Evolutionary conservation across 2,888 invertebrate genomes (phyloP).

Genomic region (Aproaerema taeniolella): DNA sequence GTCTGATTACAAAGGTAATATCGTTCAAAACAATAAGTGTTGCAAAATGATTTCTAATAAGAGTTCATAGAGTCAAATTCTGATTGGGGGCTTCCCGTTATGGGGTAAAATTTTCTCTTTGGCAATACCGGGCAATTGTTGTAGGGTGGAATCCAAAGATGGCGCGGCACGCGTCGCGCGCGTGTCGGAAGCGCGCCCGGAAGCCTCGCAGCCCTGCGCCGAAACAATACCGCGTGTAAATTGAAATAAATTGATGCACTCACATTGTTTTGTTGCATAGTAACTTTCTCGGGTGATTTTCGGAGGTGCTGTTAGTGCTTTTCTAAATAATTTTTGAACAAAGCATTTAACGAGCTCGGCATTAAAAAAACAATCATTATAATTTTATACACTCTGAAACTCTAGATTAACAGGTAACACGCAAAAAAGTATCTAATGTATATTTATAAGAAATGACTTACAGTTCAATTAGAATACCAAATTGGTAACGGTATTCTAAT

Average conservation of each 20-base stretch:
- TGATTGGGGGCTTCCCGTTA: constrained; percentile 12
- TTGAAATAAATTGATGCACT: constrained; percentile 74
- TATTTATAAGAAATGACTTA: too few relatives aligned
- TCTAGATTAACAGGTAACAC: constrained; percentile 1
- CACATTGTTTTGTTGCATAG: constrained; percentile 49
- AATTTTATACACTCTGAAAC: background rate
- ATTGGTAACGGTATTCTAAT: too few relatives aligned
- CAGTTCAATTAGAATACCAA: too few relatives aligned
- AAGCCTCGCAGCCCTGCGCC: constrained; percentile 59
- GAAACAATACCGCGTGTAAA: constrained; percentile 70
- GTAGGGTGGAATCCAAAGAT: constrained; percentile 67
- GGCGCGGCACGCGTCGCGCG: constrained; percentile 66
- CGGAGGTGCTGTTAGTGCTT: constrained; percentile 29
- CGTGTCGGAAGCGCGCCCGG: constrained; percentile 66
- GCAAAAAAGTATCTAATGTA: constrained; percentile 26
- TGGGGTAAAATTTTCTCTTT: constrained; percentile 41
- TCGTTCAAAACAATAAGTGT: background rate
- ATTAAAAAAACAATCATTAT: too few relatives aligned
- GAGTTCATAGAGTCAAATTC: constrained; percentile 17
- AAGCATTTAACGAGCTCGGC: too few relatives aligned
- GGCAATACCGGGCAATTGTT: constrained; percentile 53
- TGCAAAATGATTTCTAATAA: background rate
- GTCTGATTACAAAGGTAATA: background rate
- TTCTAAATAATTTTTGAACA: background rate
- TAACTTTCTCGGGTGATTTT: constrained; percentile 42